Evolutionary conservation across 2,888 invertebrate species (phyloP).

Genomic region (Rhagonycha lutea): DNA sequence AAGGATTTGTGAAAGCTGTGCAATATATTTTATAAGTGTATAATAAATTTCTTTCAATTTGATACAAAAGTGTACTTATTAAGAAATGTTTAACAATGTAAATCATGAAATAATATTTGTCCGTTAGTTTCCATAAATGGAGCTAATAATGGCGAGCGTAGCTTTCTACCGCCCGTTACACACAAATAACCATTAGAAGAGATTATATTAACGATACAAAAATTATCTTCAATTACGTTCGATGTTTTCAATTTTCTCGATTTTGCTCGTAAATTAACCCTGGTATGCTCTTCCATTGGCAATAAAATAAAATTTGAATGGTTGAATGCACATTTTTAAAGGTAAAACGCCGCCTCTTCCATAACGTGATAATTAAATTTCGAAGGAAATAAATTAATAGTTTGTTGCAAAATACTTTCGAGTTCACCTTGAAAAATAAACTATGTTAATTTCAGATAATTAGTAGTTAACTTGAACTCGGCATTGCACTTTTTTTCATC

Average conservation of each 20-base stretch:
- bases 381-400: neutral
- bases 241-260: neutral
- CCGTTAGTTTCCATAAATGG: conserved; percentile 26
- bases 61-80: neutral
- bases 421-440: neutral
- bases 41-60: neutral
- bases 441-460: neutral
- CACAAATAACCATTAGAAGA: neutral
- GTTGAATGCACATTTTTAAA: neutral
- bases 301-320: neutral
- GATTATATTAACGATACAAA: neutral
- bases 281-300: neutral
- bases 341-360: neutral
- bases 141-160: conserved; percentile 19
- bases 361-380: neutral
- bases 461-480: neutral
- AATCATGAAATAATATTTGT: conserved; percentile 13
- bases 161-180: conserved; percentile 14
- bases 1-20: neutral
- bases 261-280: neutral
- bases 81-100: conserved; percentile 16
- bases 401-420: neutral
- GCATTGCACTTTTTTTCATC: neutral
- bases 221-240: neutral
- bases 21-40: neutral